Evolutionary conservation across 2,888 invertebrate genomes (phyloP).

Genomic region (Barypeithes pellucidus): DNA sequence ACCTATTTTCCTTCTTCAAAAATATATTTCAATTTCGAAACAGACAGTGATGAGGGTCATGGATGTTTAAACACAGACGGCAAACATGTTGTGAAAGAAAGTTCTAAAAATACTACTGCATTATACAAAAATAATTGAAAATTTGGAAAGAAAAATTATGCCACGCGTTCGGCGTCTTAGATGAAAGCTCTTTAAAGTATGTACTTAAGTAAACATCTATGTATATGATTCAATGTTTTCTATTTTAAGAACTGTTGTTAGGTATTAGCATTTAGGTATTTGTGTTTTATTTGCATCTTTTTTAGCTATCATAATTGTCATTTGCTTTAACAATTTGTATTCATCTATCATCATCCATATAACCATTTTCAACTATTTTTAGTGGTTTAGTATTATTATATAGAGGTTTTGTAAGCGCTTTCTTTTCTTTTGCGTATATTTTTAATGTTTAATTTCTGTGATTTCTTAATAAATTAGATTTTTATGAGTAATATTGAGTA

Average conservation of each 20-base stretch:
- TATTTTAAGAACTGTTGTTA: slow-evolving; percentile 1
- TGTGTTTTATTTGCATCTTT: background rate
- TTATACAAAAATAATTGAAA: slow-evolving; percentile 1
- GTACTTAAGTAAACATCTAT: slow-evolving; percentile 2
- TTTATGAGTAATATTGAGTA: no score
- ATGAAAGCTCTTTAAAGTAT: slow-evolving; percentile 20
- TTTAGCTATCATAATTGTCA: background rate
- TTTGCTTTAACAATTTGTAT: background rate
- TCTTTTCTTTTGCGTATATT: no score
- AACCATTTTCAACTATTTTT: background rate
- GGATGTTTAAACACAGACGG: slow-evolving; percentile 39
- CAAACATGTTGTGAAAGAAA: slow-evolving; percentile 35
- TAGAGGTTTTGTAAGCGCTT: no score
- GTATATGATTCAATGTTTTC: slow-evolving; percentile 1
- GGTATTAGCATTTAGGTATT: background rate
- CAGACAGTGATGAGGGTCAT: slow-evolving; percentile 31
- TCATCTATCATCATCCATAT: background rate
- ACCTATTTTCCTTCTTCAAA: slow-evolving; percentile 29
- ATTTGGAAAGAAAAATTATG: slow-evolving; percentile 5
- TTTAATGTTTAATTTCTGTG: background rate
- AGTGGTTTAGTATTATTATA: background rate
- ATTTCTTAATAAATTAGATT: background rate
- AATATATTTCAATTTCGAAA: slow-evolving; percentile 14
- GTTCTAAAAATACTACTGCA: slow-evolving; percentile 39
- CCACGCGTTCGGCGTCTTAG: background rate